Evolutionary conservation across 2,797 vertebrate species (phyloP).

Genomic region (Garrulus glandarius): DNA sequence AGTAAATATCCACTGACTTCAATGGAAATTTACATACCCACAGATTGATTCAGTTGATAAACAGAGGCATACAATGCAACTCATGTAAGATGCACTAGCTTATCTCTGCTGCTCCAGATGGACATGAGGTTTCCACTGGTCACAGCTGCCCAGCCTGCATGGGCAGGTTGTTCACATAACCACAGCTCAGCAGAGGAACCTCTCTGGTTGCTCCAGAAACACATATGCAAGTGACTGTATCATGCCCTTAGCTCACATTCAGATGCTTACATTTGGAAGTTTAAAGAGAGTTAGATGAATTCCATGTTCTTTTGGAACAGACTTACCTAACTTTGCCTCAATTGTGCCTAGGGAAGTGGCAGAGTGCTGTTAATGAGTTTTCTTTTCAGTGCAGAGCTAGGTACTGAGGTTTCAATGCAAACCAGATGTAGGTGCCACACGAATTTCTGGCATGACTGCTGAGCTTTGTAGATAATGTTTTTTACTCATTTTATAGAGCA

Average conservation of each 20-base stretch:
- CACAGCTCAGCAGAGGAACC: not conserved
- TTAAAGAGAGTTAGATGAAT: not conserved
- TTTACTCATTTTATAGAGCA: not conserved
- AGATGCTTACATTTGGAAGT: not conserved
- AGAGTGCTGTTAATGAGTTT: not conserved
- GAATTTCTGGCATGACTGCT: not conserved
- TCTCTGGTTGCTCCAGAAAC: not conserved
- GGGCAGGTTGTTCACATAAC: not conserved
- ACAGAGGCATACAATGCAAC: not conserved
- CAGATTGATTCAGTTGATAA: not conserved
- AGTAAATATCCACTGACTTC: not conserved
- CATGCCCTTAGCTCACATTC: not conserved
- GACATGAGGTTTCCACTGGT: not conserved
- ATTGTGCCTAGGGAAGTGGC: not conserved
- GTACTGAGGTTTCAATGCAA: not conserved
- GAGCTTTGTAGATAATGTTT: not conserved
- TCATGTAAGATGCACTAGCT: not conserved
- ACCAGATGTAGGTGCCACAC: not conserved
- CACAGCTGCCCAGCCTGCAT: not conserved
- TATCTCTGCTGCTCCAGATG: not conserved
- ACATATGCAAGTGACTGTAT: rapidly evolving
- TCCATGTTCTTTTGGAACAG: not conserved
- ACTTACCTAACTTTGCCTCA: not conserved
- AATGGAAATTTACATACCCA: not conserved
- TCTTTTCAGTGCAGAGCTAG: not conserved